Percentiles rank a stretch among this genome's conserved stretches.
Conservation (phyloP, 2,797 vertebrate species). For the Lepidocolaptes lacrymiger region DNA sequence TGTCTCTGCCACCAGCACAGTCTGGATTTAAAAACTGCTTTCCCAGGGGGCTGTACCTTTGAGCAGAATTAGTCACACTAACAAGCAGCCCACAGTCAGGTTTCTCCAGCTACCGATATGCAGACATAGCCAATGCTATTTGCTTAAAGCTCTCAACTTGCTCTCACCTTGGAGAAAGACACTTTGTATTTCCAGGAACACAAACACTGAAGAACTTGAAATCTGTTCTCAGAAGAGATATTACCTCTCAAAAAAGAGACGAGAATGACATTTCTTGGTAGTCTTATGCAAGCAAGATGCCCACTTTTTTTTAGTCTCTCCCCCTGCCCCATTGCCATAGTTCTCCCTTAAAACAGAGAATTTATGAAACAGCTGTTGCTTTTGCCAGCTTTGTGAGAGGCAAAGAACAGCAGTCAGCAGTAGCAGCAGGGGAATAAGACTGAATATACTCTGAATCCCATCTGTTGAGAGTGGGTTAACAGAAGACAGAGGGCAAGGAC, state of each 20-base stretch:
- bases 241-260: background rate
- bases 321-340: too few species aligned
- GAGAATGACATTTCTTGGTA: background rate
- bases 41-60: constrained; percentile 17
- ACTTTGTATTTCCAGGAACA: background rate
- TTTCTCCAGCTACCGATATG: background rate
- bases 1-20: background rate
- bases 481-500: background rate
- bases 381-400: constrained; percentile 34
- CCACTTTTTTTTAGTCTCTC: background rate
- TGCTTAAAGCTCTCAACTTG: background rate
- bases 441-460: background rate
- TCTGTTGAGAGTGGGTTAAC: constrained; percentile 25
- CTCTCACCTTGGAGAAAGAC: background rate
- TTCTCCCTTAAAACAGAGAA: constrained; percentile 12
- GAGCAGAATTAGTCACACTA: constrained; percentile 38
- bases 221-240: background rate
- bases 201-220: background rate
- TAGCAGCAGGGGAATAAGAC: constrained; percentile 32
- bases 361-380: constrained; percentile 54
- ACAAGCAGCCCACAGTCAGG: constrained; percentile 5
- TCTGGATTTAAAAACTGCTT: constrained; percentile 1
- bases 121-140: background rate
- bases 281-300: background rate
- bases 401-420: constrained; percentile 39